Percentiles rank a stretch among this genome's conserved stretches.
Conservation (phyloP, 2,113 vertebrate genomes). For the Eidolon helvum region DNA sequence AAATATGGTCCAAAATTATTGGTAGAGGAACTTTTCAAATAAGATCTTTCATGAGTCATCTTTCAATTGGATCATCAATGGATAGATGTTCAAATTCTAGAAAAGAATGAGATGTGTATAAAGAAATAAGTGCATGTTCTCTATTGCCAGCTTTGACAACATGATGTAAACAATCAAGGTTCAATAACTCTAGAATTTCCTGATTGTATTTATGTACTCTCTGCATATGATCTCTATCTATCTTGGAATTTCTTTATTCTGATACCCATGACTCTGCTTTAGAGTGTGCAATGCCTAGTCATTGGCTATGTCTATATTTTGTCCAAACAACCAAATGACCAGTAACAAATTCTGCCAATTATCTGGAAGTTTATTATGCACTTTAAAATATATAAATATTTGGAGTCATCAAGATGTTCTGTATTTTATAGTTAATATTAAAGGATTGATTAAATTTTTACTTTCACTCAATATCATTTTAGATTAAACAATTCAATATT, state of each 20-base stretch:
- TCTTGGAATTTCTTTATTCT: background rate
- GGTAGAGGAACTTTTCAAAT: background rate
- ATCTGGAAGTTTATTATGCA: background rate
- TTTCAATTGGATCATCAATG: background rate
- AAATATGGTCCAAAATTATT: background rate
- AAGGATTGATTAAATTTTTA: background rate
- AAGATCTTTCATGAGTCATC: background rate
- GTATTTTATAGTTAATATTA: background rate
- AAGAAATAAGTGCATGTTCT: background rate
- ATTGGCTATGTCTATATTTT: background rate
- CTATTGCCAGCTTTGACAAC: background rate
- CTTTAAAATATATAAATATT: background rate
- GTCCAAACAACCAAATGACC: background rate
- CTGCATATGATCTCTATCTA: background rate
- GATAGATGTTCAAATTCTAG: background rate
- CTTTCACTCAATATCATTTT: background rate
- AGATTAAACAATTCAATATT: background rate
- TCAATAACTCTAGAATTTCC: background rate
- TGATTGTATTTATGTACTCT: background rate
- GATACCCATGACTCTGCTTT: background rate
- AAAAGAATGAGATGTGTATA: background rate
- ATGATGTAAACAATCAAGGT: background rate
- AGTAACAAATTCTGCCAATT: background rate
- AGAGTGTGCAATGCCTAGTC: background rate
- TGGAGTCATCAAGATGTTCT: background rate